Percentiles rank a stretch among this genome's conserved stretches.
These are phyloP conservation scores for Pterois miles DNA, from an alignment of 2,797 vertebrate species.

Conservation along the genomic window DNA sequence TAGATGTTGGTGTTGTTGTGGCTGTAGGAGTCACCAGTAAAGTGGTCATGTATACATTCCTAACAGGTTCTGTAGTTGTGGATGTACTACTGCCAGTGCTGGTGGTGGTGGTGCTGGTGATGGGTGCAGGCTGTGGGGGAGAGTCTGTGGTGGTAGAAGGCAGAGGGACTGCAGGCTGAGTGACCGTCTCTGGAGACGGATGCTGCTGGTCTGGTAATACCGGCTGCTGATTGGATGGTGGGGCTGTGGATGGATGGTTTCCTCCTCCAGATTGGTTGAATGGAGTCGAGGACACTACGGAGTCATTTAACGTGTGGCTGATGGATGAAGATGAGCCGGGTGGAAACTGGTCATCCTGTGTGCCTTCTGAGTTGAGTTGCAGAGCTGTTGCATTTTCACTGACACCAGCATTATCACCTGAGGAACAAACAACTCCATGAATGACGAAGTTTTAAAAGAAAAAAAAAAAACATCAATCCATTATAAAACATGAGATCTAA, in stretches of 20 bases:
- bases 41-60: background rate
- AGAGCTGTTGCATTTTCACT: background rate
- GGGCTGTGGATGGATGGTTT: background rate
- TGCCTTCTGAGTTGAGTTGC: no score
- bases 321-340: background rate
- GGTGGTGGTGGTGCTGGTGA: background rate
- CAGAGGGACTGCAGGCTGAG: accelerated
- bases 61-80: background rate
- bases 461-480: background rate
- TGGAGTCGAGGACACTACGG: background rate
- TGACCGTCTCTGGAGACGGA: background rate
- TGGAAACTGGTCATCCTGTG: background rate
- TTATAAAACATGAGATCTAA: background rate
- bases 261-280: background rate
- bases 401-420: slow-evolving; percentile 16
- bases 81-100: background rate
- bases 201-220: no score
- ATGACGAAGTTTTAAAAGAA: background rate
- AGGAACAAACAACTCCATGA: background rate
- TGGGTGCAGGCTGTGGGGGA: background rate
- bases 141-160: background rate
- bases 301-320: background rate
- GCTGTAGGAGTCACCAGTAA: background rate
- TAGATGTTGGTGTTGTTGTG: background rate
- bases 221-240: background rate